A percentile compares a stretch with the other conserved stretches of the same genome.
phyloP scores from a whole-genome alignment of 2,888 invertebrate species.

The Phasia obesa region DNA sequence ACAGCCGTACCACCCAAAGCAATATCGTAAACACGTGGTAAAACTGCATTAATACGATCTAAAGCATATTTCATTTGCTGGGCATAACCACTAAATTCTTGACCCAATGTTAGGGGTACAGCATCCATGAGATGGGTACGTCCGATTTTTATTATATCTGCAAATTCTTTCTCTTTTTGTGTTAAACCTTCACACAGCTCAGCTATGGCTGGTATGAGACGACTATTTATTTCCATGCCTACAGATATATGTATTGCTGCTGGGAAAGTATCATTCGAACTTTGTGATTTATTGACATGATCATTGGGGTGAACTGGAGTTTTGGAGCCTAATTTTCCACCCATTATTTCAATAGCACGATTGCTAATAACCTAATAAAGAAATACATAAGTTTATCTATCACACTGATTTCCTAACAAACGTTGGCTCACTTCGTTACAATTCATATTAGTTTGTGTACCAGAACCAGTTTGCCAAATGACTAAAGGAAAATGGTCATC shows the following conservation, averaged over 20 bases:
- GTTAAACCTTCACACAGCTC: constrained; percentile 88
- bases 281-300: constrained; percentile 99
- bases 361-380: constrained; percentile 85
- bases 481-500: constrained; percentile 96
- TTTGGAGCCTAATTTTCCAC: constrained; percentile 95
- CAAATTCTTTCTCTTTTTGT: constrained; percentile 91
- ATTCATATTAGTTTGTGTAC: constrained; percentile 99
- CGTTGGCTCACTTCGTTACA: constrained; percentile 90
- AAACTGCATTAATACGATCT: constrained; percentile 89
- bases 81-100: constrained; percentile 97
- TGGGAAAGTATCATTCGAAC: constrained; percentile 99
- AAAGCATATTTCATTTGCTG: constrained; percentile 92
- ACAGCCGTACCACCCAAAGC: constrained; percentile 99
- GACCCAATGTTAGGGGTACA: constrained; percentile 96
- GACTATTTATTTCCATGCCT: constrained; percentile 91
- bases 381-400: not conserved
- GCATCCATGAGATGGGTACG: constrained; percentile 94
- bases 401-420: not conserved
- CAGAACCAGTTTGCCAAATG: constrained; percentile 99
- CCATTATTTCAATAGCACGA: constrained; percentile 92
- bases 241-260: constrained; percentile 99
- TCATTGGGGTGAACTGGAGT: constrained; percentile 98
- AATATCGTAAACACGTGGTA: constrained; percentile 94
- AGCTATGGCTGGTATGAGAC: constrained; percentile 90
- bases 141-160: constrained; percentile 97